Conservation (phyloP, 2,888 invertebrate species). For the Epicampocera succincta region DNA sequence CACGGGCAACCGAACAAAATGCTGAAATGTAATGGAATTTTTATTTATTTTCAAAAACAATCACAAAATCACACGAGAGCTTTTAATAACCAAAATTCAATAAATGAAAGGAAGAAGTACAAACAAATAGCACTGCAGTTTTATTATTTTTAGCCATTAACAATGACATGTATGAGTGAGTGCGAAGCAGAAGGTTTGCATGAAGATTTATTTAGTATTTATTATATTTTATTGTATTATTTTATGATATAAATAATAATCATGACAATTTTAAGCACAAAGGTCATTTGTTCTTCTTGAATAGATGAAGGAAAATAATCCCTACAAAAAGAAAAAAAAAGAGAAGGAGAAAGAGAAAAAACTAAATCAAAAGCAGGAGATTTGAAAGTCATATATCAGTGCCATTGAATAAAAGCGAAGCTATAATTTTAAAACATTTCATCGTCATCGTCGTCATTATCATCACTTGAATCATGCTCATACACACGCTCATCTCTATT, state of each 20-base stretch:
- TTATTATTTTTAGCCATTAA: conserved; percentile 29
- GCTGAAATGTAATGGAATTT: conserved; percentile 46
- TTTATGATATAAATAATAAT: conserved; percentile 67
- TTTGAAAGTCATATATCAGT: conserved; percentile 59
- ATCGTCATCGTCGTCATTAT: conserved; percentile 50
- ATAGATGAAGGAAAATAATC: conserved; percentile 15
- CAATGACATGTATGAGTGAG: conserved; percentile 18
- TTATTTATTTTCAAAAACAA: conserved; percentile 49
- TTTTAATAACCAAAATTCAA: conserved; percentile 56
- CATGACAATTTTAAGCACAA: conserved; percentile 65
- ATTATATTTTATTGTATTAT: conserved; percentile 61
- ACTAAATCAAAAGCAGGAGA: conserved; percentile 30
- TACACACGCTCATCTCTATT: conserved; percentile 22
- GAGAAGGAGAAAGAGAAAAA: conserved; percentile 1
- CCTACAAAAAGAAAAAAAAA: too few species aligned
- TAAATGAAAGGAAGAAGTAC: conserved; percentile 6
- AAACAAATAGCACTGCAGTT: conserved; percentile 18
- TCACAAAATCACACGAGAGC: conserved; percentile 52
- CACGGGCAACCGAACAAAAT: conserved; percentile 5
- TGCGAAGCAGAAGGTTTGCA: background rate
- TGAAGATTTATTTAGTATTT: conserved; percentile 43
- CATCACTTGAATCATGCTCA: background rate
- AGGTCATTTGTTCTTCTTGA: conserved; percentile 59
- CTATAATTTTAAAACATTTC: conserved; percentile 60
- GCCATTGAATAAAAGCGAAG: conserved; percentile 52